These are phyloP conservation scores for Malurus splendens DNA, from an alignment of 2,797 vertebrate species.

Conservation along the genomic window DNA sequence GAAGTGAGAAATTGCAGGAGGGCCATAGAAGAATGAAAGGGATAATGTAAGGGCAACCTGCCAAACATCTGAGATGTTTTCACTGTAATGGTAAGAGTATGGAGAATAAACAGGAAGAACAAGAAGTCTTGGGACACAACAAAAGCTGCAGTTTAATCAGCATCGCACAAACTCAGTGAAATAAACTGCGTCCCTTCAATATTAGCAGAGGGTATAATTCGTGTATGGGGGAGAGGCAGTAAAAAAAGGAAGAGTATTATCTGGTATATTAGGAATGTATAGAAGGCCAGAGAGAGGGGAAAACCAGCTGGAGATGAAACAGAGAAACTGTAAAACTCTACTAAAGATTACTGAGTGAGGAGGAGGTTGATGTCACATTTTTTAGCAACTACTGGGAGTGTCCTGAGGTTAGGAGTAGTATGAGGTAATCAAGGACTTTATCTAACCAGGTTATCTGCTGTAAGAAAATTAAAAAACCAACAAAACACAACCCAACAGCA, in stretches of 20 bases:
- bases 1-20: conserved; percentile 26
- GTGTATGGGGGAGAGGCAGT: conserved; percentile 2
- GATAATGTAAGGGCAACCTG: conserved; percentile 38
- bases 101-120: conserved; percentile 61
- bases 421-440: neutral
- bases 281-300: neutral
- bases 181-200: neutral
- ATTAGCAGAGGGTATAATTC: conserved; percentile 12
- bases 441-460: neutral
- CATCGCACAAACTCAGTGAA: conserved; percentile 1
- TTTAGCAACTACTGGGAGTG: neutral
- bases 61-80: conserved; percentile 59
- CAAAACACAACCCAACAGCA: neutral
- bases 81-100: conserved; percentile 30
- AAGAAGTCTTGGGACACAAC: conserved; percentile 40
- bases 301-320: neutral
- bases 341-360: neutral
- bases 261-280: neutral
- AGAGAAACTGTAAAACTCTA: neutral
- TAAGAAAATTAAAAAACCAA: neutral
- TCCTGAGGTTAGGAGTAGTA: neutral
- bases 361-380: neutral
- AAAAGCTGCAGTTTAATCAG: conserved; percentile 30
- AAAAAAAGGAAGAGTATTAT: neutral
- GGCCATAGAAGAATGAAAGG: conserved; percentile 4